These are phyloP conservation scores for Xenopus petersii DNA, from an alignment of 2,797 vertebrate species.

Conservation along the genomic window DNA sequence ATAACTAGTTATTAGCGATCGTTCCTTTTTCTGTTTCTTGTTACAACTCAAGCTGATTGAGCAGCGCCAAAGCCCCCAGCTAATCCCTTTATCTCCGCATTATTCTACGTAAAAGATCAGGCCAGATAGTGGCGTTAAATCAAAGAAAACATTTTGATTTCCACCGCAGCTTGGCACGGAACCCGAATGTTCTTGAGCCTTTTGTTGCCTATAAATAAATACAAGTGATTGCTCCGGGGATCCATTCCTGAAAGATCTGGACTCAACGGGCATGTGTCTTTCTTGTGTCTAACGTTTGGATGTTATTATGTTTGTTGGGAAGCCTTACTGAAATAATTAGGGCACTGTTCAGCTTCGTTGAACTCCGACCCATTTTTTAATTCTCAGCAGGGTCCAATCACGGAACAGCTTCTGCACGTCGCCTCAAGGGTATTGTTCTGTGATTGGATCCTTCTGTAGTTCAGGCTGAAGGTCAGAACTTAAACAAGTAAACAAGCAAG, in stretches of 20 bases:
- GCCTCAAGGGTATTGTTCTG: constrained; percentile 17
- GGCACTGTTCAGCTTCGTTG: constrained; percentile 20
- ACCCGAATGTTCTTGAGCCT: background rate
- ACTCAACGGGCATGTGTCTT: no score
- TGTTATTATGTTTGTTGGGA: constrained; percentile 37
- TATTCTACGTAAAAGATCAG: constrained; percentile 16
- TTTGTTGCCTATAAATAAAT: constrained; percentile 29
- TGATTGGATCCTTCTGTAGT: constrained; percentile 37
- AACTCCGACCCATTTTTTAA: constrained; percentile 31
- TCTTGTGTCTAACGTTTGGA: background rate
- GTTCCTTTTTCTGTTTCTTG: no score
- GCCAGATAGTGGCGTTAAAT: constrained; percentile 20
- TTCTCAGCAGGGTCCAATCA: constrained; percentile 43
- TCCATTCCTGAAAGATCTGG: background rate
- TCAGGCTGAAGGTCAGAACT: constrained; percentile 20
- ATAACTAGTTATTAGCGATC: no score
- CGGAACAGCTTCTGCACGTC: constrained; percentile 1
- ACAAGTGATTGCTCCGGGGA: constrained; percentile 26
- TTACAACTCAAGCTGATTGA: no score
- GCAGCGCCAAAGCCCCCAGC: background rate
- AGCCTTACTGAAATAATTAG: constrained; percentile 45
- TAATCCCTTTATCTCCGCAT: constrained; percentile 31
- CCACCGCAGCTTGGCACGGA: constrained; percentile 19
- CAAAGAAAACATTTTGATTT: constrained; percentile 30
- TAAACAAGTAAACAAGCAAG: constrained; percentile 37